Conservation (phyloP, 2,113 vertebrate species). For the Corvus hawaiiensis region DNA sequence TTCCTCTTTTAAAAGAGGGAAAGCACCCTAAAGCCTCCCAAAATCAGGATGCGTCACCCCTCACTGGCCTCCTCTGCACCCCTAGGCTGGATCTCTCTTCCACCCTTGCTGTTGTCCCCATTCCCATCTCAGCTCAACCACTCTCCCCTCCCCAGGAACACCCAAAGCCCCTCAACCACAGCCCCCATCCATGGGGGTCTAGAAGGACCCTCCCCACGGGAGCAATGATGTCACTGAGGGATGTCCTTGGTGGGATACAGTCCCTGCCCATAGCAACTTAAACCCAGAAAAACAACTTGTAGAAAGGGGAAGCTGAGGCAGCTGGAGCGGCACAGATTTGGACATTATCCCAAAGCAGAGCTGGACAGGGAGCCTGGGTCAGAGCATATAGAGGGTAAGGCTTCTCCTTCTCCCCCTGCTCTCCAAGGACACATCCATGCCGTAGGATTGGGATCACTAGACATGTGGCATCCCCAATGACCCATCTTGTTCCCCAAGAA, state of each 20-base stretch:
- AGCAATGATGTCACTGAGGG: rapidly evolving
- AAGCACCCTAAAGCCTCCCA: neutral
- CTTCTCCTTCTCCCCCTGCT: neutral
- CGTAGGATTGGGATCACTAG: rapidly evolving
- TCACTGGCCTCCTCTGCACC: neutral
- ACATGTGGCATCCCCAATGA: rapidly evolving
- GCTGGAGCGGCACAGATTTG: neutral
- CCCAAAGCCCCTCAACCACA: neutral
- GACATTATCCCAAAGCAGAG: neutral
- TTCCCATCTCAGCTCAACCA: neutral
- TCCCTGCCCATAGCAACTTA: neutral
- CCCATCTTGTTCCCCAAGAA: neutral
- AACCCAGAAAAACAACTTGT: rapidly evolving
- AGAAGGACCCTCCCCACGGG: neutral
- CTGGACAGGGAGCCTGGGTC: rapidly evolving
- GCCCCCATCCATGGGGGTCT: rapidly evolving
- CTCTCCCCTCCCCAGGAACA: neutral
- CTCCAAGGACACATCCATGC: rapidly evolving
- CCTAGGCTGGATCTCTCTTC: neutral
- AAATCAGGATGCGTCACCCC: neutral
- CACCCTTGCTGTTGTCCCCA: neutral
- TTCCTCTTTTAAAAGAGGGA: neutral
- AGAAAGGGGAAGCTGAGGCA: conserved; percentile 10
- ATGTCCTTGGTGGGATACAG: neutral
- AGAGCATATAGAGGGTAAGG: rapidly evolving